Evolutionary conservation across 2,797 vertebrate species (phyloP), one percentile per base, ranked within the genome.

Genomic region (Chloroceryle inda): DNA sequence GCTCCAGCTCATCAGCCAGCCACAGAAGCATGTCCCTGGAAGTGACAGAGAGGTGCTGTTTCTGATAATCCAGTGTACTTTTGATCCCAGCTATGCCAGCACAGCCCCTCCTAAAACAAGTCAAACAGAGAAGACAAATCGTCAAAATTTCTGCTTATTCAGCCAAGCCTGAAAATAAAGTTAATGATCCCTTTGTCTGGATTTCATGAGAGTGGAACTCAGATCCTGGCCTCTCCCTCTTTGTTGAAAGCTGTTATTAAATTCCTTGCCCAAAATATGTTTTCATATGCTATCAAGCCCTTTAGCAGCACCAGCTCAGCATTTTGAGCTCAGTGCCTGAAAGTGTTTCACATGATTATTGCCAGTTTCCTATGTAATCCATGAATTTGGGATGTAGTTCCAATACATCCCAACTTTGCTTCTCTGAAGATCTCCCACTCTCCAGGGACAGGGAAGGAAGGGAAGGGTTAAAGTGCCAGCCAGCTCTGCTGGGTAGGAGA

Each of bases 161-260:
- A 74, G 61, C 59, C 71, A 62, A 92, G 52, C 35, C 95, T 96
- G 95, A 95, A 96, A 96, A 96, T 96, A 96, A 82, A 94, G 53
- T 91, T 96, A 97, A 97, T 90, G 73, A 95, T 64, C 69, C 47
- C 82, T 72, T 87, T 89, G 72, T 53, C 53, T 69, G 29, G 40
- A 61, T 78, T 89, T 84, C 50, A 21, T 24, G 78, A 84, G 49
- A 53, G 52, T 27, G 17, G 47, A 79, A n/a, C 52, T 92, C 53
- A 3, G 26, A 90, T 91, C 62, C 6, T 2, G 0, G 82, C 92
- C 83, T 92, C 87, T 96, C 93, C 92, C 89, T 93, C 73, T 53
- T 69, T 0, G n/a, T 79, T 63, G 69, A 79, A 86, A 76, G 53
- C 58, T 96, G 67, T 92, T 86, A 94, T 94, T 96, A 96, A 94